Evolutionary conservation across 2,888 invertebrate genomes (phyloP).

Genomic region (Drosophila crucigera): DNA sequence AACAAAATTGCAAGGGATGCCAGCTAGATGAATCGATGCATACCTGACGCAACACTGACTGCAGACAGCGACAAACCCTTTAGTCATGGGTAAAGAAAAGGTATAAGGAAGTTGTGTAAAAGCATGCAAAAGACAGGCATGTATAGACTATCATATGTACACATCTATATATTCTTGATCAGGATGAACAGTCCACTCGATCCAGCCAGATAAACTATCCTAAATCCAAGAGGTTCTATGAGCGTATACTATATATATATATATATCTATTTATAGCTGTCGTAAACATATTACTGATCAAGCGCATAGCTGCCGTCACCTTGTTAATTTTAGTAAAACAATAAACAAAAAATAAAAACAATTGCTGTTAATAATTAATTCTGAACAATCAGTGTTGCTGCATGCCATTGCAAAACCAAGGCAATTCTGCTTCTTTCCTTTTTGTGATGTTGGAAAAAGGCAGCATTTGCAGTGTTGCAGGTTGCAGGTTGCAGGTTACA

Average conservation of each 20-base stretch:
- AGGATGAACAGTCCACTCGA: neutral
- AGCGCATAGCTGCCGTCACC: neutral
- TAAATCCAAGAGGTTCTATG: neutral
- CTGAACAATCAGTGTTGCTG: neutral
- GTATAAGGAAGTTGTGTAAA: neutral
- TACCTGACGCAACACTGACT: neutral
- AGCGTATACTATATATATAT: neutral
- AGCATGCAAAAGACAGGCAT: neutral
- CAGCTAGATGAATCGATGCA: neutral
- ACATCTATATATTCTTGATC: neutral
- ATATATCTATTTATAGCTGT: neutral
- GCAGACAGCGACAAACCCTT: neutral
- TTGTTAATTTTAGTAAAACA: neutral
- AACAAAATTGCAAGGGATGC: neutral
- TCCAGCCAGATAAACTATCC: neutral
- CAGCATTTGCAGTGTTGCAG: slow-evolving; percentile 16
- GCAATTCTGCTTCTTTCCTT: slow-evolving; percentile 16
- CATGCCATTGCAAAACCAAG: neutral
- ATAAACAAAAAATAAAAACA: neutral
- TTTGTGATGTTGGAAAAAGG: slow-evolving; percentile 39
- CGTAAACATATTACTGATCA: neutral
- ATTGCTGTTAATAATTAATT: neutral
- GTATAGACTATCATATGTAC: too few relatives aligned
- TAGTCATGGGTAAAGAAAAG: too few relatives aligned
- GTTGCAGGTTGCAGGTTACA: slow-evolving; percentile 9